phyloP scores from a whole-genome alignment of 2,888 invertebrate species.

The Poecilus cupreus region DNA sequence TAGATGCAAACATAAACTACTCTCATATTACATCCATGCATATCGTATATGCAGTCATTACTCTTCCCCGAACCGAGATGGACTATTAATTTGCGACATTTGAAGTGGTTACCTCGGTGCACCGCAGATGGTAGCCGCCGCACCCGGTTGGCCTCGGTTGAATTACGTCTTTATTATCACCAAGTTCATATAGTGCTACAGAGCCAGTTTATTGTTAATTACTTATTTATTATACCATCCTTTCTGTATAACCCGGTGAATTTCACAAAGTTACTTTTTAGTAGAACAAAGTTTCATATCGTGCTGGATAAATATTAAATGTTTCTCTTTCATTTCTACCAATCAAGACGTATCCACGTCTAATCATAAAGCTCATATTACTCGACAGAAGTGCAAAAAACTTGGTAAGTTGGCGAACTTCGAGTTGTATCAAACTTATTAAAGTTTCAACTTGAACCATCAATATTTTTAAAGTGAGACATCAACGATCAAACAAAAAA shows the following conservation, averaged over 20 bases:
- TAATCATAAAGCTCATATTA: not conserved
- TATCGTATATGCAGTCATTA: not conserved
- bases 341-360: not conserved
- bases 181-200: not conserved
- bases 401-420: conserved; percentile 8
- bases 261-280: too few relatives aligned
- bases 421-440: not conserved
- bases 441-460: conserved; percentile 11
- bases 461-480: conserved; percentile 14
- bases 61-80: not conserved
- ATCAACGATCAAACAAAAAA: not conserved
- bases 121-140: not conserved
- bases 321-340: not conserved
- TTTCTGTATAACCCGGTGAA: too few relatives aligned
- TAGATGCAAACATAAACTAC: too few relatives aligned
- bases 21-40: not conserved
- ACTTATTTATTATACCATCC: too few relatives aligned
- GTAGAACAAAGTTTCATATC: too few relatives aligned
- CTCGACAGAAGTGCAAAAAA: not conserved
- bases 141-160: not conserved
- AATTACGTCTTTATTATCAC: not conserved
- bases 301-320: not conserved
- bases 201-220: too few relatives aligned
- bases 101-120: not conserved
- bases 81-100: conserved; percentile 12